These are phyloP conservation scores for Catharus fuscescens DNA, from an alignment of 2,113 vertebrate species.

Conservation along the genomic window DNA sequence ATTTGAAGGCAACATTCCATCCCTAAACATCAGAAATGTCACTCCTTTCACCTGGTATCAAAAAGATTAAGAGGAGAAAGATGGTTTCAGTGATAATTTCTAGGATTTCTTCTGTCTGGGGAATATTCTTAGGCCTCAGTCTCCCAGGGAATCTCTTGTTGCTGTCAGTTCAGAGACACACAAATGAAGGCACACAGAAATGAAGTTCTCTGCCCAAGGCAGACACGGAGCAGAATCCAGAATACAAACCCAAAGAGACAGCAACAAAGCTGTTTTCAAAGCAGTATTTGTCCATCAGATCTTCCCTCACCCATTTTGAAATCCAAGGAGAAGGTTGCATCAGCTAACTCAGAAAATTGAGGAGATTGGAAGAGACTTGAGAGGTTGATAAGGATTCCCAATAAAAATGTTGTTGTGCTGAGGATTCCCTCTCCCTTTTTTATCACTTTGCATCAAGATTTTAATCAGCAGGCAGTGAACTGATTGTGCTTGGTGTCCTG, in stretches of 20 bases:
- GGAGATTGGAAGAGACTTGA: not conserved
- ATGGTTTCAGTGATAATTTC: not conserved
- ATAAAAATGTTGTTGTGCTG: not conserved
- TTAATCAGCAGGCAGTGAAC: not conserved
- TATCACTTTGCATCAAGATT: not conserved
- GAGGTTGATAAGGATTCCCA: not conserved
- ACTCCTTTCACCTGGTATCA: not conserved
- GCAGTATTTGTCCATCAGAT: not conserved
- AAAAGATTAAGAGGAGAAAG: not conserved
- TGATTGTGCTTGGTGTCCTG: not conserved
- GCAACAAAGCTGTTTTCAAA: not conserved
- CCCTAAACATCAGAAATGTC: not conserved
- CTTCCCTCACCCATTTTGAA: not conserved
- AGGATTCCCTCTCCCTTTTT: not conserved
- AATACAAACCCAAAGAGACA: conserved; percentile 39
- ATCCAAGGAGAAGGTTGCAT: not conserved
- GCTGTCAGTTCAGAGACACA: conserved; percentile 8
- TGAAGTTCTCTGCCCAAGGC: conserved; percentile 42
- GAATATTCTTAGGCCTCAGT: not conserved
- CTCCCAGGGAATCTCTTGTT: not conserved
- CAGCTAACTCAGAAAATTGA: not conserved
- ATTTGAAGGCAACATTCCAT: not conserved
- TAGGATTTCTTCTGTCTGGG: not conserved
- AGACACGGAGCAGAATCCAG: conserved; percentile 38
- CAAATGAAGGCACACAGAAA: not conserved